phyloP scores from a whole-genome alignment of 2,888 invertebrate genomes.

The Lacanobia oleracea region DNA sequence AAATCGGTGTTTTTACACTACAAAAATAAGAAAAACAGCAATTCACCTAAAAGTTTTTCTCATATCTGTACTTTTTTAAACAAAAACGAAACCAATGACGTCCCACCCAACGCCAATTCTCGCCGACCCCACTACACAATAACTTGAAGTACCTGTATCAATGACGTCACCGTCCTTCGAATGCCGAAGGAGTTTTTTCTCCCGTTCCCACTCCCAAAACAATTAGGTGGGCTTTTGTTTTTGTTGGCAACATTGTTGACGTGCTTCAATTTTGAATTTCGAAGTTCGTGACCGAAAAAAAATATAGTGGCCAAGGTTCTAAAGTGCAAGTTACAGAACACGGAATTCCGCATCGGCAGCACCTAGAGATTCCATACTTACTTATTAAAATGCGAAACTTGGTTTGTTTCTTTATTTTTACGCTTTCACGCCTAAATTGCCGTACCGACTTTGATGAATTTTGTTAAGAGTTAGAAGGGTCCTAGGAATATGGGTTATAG shows the following conservation, averaged over 20 bases:
- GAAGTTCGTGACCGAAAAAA: conserved; percentile 63
- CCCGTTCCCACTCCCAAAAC: conserved; percentile 79
- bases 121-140: conserved; percentile 67
- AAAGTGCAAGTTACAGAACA: conserved; percentile 42
- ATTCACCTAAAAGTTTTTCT: conserved; percentile 4
- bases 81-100: conserved; percentile 17
- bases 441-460: too few species aligned
- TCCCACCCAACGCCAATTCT: conserved; percentile 69
- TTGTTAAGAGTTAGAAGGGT: too few species aligned
- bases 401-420: too few species aligned
- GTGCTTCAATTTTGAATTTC: conserved; percentile 67
- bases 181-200: conserved; percentile 82
- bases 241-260: conserved; percentile 75
- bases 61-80: not conserved
- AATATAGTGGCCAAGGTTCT: conserved; percentile 57
- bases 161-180: conserved; percentile 87
- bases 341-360: not conserved
- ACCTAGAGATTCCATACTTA: too few species aligned
- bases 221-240: conserved; percentile 83
- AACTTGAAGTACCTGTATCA: conserved; percentile 76
- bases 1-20: conserved; percentile 2
- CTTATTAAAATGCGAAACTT: too few species aligned
- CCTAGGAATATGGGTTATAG: too few species aligned
- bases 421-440: too few species aligned
- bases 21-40: conserved; percentile 1